A percentile compares a stretch with the other conserved stretches of the same genome.
Evolutionary conservation across 2,888 invertebrate genomes (phyloP).

Genomic region (Lasioglossum vierecki): DNA sequence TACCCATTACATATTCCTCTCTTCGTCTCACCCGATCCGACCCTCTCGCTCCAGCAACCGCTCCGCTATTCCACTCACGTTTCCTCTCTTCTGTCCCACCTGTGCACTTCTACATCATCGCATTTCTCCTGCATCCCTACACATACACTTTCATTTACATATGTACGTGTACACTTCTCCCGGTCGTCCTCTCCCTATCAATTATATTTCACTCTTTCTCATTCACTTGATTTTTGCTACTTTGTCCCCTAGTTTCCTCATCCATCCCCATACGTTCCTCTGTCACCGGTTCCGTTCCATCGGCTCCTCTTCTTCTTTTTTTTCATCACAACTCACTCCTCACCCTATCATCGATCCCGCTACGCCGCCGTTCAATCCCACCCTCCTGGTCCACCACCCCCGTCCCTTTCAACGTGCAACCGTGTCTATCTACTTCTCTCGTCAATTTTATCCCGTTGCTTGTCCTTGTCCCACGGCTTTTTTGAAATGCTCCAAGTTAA

Average conservation of each 20-base stretch:
- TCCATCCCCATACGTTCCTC: conserved; percentile 20
- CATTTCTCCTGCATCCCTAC: background rate
- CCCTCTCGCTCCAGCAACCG: conserved; percentile 7
- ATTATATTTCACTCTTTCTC: conserved; percentile 57
- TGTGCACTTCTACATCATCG: conserved; percentile 11
- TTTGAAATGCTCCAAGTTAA: conserved; percentile 32
- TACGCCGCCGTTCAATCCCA: conserved; percentile 21
- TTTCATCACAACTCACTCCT: conserved; percentile 20
- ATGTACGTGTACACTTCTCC: conserved; percentile 12
- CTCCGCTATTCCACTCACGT: conserved; percentile 15
- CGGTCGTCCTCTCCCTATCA: conserved; percentile 35
- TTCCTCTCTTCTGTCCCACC: conserved; percentile 32
- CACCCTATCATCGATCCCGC: conserved; percentile 36
- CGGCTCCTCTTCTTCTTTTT: background rate
- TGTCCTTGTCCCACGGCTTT: conserved; percentile 25
- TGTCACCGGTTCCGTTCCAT: conserved; percentile 24
- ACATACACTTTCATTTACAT: conserved; percentile 3
- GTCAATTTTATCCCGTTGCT: conserved; percentile 27
- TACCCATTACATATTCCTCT: conserved; percentile 45
- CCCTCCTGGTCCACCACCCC: background rate
- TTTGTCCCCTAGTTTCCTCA: conserved; percentile 43
- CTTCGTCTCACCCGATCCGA: conserved; percentile 26
- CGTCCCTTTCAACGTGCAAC: background rate
- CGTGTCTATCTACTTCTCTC: background rate
- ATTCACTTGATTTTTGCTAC: conserved; percentile 45